Base-by-base conservation (phyloP, 2,888 invertebrate species). In the Atethmia centrago region DNA sequence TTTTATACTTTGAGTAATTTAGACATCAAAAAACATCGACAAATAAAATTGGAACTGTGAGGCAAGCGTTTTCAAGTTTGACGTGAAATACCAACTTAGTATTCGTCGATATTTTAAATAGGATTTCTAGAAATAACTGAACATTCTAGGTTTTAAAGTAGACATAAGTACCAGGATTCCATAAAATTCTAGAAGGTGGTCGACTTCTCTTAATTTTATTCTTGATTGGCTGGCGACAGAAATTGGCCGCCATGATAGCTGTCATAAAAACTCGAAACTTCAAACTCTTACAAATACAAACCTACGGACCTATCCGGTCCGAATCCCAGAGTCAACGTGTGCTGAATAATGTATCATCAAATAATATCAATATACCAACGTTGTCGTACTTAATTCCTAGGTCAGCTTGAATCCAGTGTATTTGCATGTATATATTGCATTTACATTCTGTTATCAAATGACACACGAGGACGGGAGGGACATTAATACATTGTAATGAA, bases 401-500 rank as follows among this genome's bases (percentile, higher is more conserved):
- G 80, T 78, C 83, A 82, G 49, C 47, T 28, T 56, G 72, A 53
- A 56, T 63, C 62, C 51, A 64, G 21, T 7, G 7, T n/a, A 82
- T 82, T 70, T 73, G 55, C 72, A 82, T 77, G 10, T n/a, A 25
- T 71, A 77, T 36, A 36, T 36, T 36, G 36, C 36, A 36, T 61
- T 64, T 75, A 68, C 42, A n/a, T 16, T n/a, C 49, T 65, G 42
- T 1, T 55, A 36, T 21, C 31, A 65, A 19, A 71, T 45, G 62
- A 58, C 65, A 55, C 19, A n/a, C 40, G 51, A 70, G 55, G 80
- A 66, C 83, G 19, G 9, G 21, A 21, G 10, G 36, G 49, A 77
- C 51, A 42, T 59, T 77, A 71, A 71, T 68, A 42, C 55, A 77
- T 82, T 76, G 61, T 79, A 77, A 79, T 81, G 66, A 40, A 82